These are phyloP conservation scores for Microtus oregoni DNA, from an alignment of 2,113 vertebrate genomes.

Conservation along the genomic window DNA sequence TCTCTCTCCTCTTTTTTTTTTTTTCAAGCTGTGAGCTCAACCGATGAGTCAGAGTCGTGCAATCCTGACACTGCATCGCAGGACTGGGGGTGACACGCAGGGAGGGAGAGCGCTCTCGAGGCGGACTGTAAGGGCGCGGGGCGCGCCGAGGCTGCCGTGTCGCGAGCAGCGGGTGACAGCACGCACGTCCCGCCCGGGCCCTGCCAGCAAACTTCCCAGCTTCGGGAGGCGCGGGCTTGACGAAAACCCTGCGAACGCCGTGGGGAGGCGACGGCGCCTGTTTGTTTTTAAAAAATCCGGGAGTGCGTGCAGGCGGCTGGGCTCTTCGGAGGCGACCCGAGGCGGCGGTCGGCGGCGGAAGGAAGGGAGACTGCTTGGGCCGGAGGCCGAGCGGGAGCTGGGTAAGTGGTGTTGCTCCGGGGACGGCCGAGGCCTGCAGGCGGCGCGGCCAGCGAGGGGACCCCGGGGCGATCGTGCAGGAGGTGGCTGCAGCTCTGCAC, in stretches of 20 bases:
- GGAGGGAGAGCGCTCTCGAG: constrained; percentile 75
- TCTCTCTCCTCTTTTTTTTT: constrained; percentile 47
- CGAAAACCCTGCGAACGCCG: constrained; percentile 58
- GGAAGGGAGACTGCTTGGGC: constrained; percentile 35
- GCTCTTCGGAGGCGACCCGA: constrained; percentile 54
- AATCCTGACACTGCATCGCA: constrained; percentile 86
- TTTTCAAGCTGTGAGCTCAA: constrained; percentile 87
- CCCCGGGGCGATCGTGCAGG: background rate
- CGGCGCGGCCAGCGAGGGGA: background rate
- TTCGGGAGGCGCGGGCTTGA: constrained; percentile 52
- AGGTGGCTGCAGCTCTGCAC: constrained; percentile 66
- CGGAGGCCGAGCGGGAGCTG: background rate
- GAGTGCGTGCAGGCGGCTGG: constrained; percentile 74
- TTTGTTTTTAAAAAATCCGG: constrained; percentile 81
- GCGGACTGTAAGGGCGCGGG: constrained; percentile 49
- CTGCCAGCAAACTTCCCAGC: constrained; percentile 74
- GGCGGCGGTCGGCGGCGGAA: constrained; percentile 52
- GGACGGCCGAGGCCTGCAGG: constrained; percentile 71
- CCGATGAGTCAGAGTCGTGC: constrained; percentile 88
- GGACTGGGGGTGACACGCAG: constrained; percentile 80
- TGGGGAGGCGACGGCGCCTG: constrained; percentile 68
- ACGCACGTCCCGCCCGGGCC: constrained; percentile 57
- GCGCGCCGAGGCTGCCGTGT: constrained; percentile 57
- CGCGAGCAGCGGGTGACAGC: constrained; percentile 71
- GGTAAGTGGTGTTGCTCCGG: constrained; percentile 70